Evolutionary conservation across 2,888 invertebrate genomes (phyloP).

Genomic region (Rhagium mordax): DNA sequence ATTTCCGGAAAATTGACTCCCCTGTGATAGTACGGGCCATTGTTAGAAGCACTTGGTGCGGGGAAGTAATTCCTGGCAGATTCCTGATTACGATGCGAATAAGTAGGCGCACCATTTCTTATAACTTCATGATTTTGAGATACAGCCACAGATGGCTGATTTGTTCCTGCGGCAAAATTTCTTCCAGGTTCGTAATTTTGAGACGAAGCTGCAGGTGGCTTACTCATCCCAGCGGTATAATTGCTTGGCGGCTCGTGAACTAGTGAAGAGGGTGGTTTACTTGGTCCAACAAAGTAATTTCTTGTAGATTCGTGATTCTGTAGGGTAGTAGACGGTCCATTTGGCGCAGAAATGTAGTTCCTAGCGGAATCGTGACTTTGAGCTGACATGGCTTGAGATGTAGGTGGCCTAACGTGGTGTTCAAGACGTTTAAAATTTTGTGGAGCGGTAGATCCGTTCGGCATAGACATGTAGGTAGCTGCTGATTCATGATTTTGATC

Average conservation of each 20-base stretch:
- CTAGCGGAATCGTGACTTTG: neutral
- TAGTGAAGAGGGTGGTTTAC: neutral
- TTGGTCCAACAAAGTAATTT: neutral
- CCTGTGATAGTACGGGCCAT: neutral
- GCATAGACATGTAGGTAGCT: too few relatives aligned
- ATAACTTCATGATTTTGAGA: neutral
- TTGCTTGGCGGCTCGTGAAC: neutral
- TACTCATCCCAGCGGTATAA: neutral
- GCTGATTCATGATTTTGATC: too few relatives aligned
- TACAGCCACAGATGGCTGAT: neutral
- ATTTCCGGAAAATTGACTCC: constrained; percentile 25
- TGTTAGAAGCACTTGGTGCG: neutral
- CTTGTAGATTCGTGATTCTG: neutral
- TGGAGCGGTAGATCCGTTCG: too few relatives aligned
- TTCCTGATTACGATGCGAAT: neutral
- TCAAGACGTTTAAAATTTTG: too few relatives aligned
- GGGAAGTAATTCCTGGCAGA: neutral
- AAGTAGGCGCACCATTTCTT: neutral
- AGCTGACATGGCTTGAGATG: too few relatives aligned
- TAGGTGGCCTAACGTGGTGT: neutral
- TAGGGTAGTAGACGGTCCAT: neutral
- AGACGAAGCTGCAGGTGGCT: neutral
- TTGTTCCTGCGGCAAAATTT: neutral
- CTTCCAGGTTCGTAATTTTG: neutral
- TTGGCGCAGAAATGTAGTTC: neutral